Percentiles rank a stretch among this genome's conserved stretches.
These are phyloP conservation scores for Capricornis sumatraensis DNA, from an alignment of 2,113 vertebrate genomes.

Conservation along the genomic window DNA sequence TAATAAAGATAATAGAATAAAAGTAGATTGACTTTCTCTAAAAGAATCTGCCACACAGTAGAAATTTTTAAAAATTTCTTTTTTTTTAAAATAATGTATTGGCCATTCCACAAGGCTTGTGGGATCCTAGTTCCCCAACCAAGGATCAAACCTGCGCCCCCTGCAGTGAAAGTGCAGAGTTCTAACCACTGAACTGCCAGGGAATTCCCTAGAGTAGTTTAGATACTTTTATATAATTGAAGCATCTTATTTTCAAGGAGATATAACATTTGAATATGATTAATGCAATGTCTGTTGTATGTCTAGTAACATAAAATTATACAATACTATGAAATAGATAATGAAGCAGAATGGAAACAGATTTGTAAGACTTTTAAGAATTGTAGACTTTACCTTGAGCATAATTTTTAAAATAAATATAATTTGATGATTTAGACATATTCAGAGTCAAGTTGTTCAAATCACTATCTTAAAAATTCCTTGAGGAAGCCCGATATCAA, in stretches of 20 bases:
- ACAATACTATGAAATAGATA: not conserved
- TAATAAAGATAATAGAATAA: constrained; percentile 3
- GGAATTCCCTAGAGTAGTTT: not conserved
- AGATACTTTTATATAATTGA: not conserved
- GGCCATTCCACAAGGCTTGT: not conserved
- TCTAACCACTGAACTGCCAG: not conserved
- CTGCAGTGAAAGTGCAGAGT: not conserved
- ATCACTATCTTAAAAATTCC: constrained; percentile 4
- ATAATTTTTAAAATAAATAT: constrained; percentile 13
- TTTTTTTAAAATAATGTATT: not conserved
- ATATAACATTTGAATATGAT: not conserved
- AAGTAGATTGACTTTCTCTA: not conserved
- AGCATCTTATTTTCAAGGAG: not conserved
- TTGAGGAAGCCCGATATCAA: constrained; percentile 2
- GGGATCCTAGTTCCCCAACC: not conserved
- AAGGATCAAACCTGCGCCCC: not conserved
- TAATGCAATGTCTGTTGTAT: not conserved
- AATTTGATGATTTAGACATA: constrained; percentile 11
- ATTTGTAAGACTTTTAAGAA: not conserved
- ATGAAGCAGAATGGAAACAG: not conserved
- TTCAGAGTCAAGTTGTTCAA: constrained; percentile 15
- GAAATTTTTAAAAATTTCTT: not conserved
- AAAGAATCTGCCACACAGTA: not conserved
- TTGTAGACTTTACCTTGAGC: not conserved
- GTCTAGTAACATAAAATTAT: constrained; percentile 11